Evolutionary conservation across 2,113 vertebrate genomes (phyloP), one percentile per base, ranked within the genome.

Genomic region (Hippocampus comes): DNA sequence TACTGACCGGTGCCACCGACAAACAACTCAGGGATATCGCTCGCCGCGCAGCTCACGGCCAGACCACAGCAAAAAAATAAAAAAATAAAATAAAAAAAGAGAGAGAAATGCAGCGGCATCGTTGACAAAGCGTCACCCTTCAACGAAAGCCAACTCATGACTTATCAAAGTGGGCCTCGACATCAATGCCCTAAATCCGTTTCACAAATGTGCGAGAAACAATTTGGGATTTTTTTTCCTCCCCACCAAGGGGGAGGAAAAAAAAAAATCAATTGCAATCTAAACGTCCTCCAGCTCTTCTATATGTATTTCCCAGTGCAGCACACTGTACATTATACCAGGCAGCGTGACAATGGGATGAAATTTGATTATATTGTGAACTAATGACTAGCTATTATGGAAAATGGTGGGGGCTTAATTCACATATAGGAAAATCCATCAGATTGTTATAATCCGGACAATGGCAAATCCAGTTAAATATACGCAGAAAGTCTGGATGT

Each of bases 241-340:
- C 83, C 95, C 94, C 94, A 12, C 10, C 43, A 12, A 96, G 95
- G 93, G 94, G 94, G 90, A 94, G 92, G 1, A 6, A 38, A 38
- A 38, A 93, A 92, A 92, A 92, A 96, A 98, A 98, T 97, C 95
- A 95, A 97, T 96, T 97, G 94, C 95, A 97, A 98, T 97, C 93
- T 94, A 92, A 96, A 95, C 46, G 92, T 95, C 92, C 91, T 95
- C 93, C 85, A 85, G 90, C 90, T 93, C 89, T 91, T 91, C 90
- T 88, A 90, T 93, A 94, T 91, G 92, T 92, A 94, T 94, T 93
- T 95, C 94, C 91, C 90, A 87, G 89, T 90, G 91, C 87, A 59
- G 87, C 91, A 88, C 90, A 93, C 87, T 91, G 93, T 93, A 94
- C 90, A 94, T 95, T 92, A 94, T 93, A 91, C 89, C 89, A 91